Evolutionary conservation across 2,888 invertebrate species (phyloP).

Genomic region (Mycalesis mineus): DNA sequence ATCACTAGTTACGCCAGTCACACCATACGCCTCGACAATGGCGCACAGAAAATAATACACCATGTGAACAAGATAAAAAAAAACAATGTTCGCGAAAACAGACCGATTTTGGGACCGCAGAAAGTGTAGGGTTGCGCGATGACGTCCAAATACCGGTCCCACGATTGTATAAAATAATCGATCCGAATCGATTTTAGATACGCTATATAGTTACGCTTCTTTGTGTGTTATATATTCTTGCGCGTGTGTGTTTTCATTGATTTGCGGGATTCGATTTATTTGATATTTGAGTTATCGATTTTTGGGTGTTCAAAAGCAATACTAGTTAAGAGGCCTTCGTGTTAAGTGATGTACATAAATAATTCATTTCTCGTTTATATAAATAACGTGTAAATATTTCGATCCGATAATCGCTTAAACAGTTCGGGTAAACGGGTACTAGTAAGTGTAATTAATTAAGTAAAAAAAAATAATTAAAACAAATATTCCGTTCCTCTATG

Average conservation of each 20-base stretch:
- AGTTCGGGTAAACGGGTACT: conserved; percentile 54
- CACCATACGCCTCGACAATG: conserved; percentile 30
- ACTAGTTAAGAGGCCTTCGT: conserved; percentile 42
- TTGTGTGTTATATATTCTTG: conserved; percentile 54
- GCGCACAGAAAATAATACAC: conserved; percentile 32
- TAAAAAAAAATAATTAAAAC: conserved; percentile 27
- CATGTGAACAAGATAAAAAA: conserved; percentile 39
- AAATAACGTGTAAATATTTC: not conserved
- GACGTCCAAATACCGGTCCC: conserved; percentile 49
- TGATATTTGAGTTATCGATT: conserved; percentile 27
- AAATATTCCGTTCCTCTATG: conserved; percentile 55
- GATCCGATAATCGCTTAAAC: conserved; percentile 8
- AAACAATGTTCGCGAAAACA: conserved; percentile 61
- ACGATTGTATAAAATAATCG: conserved; percentile 59
- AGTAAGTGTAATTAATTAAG: conserved; percentile 24
- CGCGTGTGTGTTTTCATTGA: conserved; percentile 45
- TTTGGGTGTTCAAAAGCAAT: conserved; percentile 49
- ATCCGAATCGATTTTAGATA: conserved; percentile 35
- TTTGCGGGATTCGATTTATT: conserved; percentile 47
- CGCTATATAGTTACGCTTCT: conserved; percentile 59
- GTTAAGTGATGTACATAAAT: conserved; percentile 31
- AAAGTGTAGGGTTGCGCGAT: conserved; percentile 57
- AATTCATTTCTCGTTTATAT: conserved; percentile 4
- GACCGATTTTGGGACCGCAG: conserved; percentile 67
- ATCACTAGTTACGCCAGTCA: not conserved